These are phyloP conservation scores for Tortricodes alternella DNA, from an alignment of 2,888 invertebrate species.

Conservation along the genomic window DNA sequence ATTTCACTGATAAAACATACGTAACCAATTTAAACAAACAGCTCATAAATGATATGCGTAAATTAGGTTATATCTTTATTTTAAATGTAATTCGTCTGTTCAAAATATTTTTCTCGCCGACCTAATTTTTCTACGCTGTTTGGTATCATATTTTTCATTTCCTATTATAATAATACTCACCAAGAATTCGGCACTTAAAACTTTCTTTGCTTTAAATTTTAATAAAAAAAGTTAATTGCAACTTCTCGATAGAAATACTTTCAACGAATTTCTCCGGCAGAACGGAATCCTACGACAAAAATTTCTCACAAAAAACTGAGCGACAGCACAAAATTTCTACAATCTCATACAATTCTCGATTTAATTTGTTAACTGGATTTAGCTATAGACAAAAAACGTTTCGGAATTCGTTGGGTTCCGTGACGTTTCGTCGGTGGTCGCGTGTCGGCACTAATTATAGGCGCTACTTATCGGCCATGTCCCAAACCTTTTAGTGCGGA, in stretches of 20 bases:
- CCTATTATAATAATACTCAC: too few relatives aligned
- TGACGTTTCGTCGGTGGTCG: constrained; percentile 63
- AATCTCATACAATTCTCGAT: constrained; percentile 23
- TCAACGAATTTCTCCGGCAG: not conserved
- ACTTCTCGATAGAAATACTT: not conserved
- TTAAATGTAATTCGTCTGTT: too few relatives aligned
- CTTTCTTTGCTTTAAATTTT: too few relatives aligned
- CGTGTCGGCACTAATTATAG: constrained; percentile 76
- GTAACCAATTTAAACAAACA: too few relatives aligned
- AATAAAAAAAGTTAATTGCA: not conserved
- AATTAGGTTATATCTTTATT: too few relatives aligned
- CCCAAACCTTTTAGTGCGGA: constrained; percentile 75
- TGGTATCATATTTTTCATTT: too few relatives aligned
- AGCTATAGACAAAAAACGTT: constrained; percentile 10
- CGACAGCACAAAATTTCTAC: constrained; percentile 9
- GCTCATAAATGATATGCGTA: too few relatives aligned
- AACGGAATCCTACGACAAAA: not conserved
- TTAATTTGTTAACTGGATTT: constrained; percentile 29
- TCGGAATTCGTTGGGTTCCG: constrained; percentile 24
- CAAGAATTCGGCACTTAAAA: too few relatives aligned
- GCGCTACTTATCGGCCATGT: constrained; percentile 66
- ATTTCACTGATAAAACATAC: too few relatives aligned
- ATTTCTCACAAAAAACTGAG: constrained; percentile 1
- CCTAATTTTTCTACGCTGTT: too few relatives aligned
- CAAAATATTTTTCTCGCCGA: too few relatives aligned